These are phyloP conservation scores for Rhopalosiphum padi DNA, from an alignment of 1,140 invertebrate genomes.

Conservation along the genomic window DNA sequence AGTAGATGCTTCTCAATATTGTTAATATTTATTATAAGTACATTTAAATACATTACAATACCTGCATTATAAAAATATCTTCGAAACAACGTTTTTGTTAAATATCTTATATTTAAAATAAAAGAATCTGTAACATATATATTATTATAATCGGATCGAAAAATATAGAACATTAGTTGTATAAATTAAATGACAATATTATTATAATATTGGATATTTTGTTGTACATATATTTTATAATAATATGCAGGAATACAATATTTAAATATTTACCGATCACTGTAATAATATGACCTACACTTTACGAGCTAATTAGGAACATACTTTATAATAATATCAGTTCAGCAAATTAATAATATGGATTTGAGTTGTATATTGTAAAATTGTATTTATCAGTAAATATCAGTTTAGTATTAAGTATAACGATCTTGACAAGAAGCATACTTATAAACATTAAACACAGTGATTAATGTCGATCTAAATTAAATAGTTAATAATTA, in stretches of 20 bases:
- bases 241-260: background rate
- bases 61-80: background rate
- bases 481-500: slow-evolving; percentile 20
- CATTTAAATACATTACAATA: background rate
- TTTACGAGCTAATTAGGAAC: no score
- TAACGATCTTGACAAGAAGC: background rate
- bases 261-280: background rate
- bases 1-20: background rate
- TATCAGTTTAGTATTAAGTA: background rate
- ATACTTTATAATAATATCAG: no score
- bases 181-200: no score
- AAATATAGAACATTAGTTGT: no score
- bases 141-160: background rate
- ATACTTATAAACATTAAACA: background rate
- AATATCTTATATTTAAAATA: background rate
- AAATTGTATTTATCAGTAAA: background rate
- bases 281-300: background rate
- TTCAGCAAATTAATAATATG: background rate
- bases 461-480: background rate
- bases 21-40: background rate
- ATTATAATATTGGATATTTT: no score
- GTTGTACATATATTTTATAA: background rate
- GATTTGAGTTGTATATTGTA: background rate
- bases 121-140: background rate
- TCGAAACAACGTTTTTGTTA: background rate